Evolutionary conservation across 2,888 invertebrate species (phyloP), one percentile per base, ranked within the genome.

Genomic region (Ditylenchus weischeri): DNA sequence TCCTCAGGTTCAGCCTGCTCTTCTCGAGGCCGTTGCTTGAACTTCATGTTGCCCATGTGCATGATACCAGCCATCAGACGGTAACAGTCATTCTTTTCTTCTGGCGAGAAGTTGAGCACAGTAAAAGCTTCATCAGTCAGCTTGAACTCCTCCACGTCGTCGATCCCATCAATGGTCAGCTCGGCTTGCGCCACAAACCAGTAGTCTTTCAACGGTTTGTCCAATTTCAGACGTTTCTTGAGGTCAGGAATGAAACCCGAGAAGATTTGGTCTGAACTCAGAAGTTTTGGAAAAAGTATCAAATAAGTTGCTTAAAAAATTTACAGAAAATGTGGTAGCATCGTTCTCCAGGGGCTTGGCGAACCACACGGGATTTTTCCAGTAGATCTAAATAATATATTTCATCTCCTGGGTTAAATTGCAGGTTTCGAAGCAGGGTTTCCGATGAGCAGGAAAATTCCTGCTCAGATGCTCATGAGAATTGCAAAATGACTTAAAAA

Each of bases 1-100:
- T 79, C 81, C 64, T 81, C 81, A 51, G 79, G 90, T 87, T 95
- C 95, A 87, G 94, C 94, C 88, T 99, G 98, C 87, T 98, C 98
- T 88, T 98, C 98, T 84, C 98, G 92, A 88, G 96, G 96, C 87
- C 96, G 92, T 88, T 99, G 98, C 87, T 98, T 99, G 91, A 99
- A 98, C 88, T 96, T 95, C 93, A 98, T 93, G 86, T 92, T 90
- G n/a, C 60, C 62, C 91, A 98, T 93, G 87, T 98, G 96, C 92
- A 99, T 94, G 85, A 98, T 94, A 84, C 93, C 88, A 84, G 93
- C 92, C 82, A 94, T 94, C 87, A 96, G 92, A 86, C 90, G 93
- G 90, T 95, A 98, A 83, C 96, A 91, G 86, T 95, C 89, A 86
- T 91, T 89, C 88, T 98, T 98, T 87, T 99, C 98, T 83, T 91